phyloP scores from a whole-genome alignment of 2,113 vertebrate genomes.

The Xyrauchen texanus region DNA sequence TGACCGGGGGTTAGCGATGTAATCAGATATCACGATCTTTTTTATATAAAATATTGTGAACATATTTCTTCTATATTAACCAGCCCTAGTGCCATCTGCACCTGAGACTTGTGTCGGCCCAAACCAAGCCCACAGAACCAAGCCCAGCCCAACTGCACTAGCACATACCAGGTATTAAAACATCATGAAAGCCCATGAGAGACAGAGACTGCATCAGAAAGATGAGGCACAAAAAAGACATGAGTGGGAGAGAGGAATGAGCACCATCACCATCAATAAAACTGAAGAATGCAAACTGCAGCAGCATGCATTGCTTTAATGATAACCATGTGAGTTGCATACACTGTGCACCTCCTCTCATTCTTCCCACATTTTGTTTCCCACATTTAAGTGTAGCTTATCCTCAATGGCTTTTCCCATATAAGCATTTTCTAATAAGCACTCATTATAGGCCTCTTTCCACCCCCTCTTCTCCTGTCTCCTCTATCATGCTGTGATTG shows the following conservation, averaged over 20 bases:
- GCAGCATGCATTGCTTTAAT: not conserved
- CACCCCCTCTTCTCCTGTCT: not conserved
- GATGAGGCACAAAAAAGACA: not conserved
- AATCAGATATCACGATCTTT: too few species aligned
- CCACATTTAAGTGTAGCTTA: constrained; percentile 27
- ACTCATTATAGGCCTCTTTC: constrained; percentile 39
- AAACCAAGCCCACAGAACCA: not conserved
- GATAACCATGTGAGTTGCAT: not conserved
- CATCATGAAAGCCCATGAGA: not conserved
- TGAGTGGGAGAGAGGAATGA: constrained; percentile 27
- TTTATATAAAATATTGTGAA: too few species aligned
- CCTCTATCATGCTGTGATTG: constrained; percentile 50
- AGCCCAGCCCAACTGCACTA: constrained; percentile 10
- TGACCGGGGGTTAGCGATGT: too few species aligned
- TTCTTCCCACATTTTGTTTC: not conserved
- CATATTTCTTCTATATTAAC: too few species aligned
- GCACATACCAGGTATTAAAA: not conserved
- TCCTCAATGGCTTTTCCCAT: not conserved
- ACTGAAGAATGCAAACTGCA: constrained; percentile 49
- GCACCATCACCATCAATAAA: constrained; percentile 59
- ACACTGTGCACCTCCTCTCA: not conserved
- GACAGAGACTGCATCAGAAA: constrained; percentile 7
- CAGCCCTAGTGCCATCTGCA: too few species aligned
- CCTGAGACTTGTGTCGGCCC: not conserved
- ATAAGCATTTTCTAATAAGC: constrained; percentile 42